Conservation (phyloP, 2,113 vertebrate genomes). For the Gnathonemus longibarbis region DNA sequence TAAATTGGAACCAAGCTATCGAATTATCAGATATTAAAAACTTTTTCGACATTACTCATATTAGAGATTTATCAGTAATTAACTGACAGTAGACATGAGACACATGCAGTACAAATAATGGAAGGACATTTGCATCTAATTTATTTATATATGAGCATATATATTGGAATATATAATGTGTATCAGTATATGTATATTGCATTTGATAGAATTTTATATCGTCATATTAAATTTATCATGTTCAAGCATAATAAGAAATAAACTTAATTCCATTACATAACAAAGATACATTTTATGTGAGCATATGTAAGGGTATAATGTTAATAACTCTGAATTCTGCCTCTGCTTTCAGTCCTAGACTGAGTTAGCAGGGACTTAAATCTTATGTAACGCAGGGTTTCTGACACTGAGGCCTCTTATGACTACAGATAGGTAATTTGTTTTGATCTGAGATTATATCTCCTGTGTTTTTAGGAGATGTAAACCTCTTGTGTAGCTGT, state of each 20-base stretch:
- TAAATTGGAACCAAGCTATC: neutral
- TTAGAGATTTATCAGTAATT: neutral
- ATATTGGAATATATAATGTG: neutral
- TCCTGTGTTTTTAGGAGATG: slow-evolving; percentile 62
- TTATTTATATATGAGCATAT: neutral
- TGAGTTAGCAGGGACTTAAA: slow-evolving; percentile 57
- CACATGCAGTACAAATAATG: neutral
- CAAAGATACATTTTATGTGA: neutral
- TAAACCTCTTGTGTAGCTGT: slow-evolving; percentile 68
- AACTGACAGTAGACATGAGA: neutral
- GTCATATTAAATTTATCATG: neutral
- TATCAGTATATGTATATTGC: neutral
- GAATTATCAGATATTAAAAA: neutral
- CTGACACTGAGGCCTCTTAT: slow-evolving; percentile 59
- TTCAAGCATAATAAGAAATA: neutral
- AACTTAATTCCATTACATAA: neutral
- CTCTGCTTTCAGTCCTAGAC: slow-evolving; percentile 49
- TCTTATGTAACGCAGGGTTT: slow-evolving; percentile 63
- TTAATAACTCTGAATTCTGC: slow-evolving; percentile 17
- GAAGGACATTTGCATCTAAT: neutral
- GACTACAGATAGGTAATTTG: slow-evolving; percentile 67
- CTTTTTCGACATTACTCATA: neutral
- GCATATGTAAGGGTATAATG: neutral
- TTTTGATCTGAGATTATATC: slow-evolving; percentile 70
- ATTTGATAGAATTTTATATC: neutral